Conservation (phyloP, 2,888 invertebrate genomes). For the Cheilosia urbana region DNA sequence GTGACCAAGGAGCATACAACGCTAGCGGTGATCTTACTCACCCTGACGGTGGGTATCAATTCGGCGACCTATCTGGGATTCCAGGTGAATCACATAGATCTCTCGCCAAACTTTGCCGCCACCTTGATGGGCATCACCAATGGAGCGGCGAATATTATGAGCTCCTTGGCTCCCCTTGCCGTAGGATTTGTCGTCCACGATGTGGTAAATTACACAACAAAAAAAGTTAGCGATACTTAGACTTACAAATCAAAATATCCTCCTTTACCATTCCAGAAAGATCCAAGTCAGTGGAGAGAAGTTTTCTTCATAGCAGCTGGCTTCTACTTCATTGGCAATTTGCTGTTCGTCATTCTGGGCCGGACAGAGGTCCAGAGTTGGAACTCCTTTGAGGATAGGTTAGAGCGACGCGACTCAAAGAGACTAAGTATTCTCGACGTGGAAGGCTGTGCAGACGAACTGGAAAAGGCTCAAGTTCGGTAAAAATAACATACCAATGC, state of each 20-base stretch:
- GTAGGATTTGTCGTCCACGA: conserved; percentile 89
- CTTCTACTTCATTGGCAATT: conserved; percentile 85
- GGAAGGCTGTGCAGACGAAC: conserved; percentile 25
- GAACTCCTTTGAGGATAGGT: conserved; percentile 84
- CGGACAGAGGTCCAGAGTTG: conserved; percentile 86
- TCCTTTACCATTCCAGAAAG: conserved; percentile 77
- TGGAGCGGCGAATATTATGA: conserved; percentile 90
- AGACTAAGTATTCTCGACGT: conserved; percentile 55
- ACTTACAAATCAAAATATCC: neutral
- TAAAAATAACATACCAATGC: neutral
- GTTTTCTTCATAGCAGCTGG: conserved; percentile 86
- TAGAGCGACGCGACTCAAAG: conserved; percentile 59
- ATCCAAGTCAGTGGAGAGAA: conserved; percentile 84
- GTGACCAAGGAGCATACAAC: conserved; percentile 81
- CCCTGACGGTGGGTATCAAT: conserved; percentile 90
- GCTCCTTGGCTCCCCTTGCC: conserved; percentile 90
- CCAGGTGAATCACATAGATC: conserved; percentile 93
- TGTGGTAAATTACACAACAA: conserved; percentile 85
- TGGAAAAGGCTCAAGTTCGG: conserved; percentile 28
- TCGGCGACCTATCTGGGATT: conserved; percentile 91
- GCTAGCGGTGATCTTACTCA: conserved; percentile 87
- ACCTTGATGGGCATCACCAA: conserved; percentile 94
- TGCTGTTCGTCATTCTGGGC: conserved; percentile 85
- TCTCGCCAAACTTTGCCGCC: conserved; percentile 93
- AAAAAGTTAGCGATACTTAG: no score